A percentile compares a stretch with the other conserved stretches of the same genome.
Evolutionary conservation across 1,140 invertebrate species (phyloP).

Genomic region (Aphelenchoides avenae): DNA sequence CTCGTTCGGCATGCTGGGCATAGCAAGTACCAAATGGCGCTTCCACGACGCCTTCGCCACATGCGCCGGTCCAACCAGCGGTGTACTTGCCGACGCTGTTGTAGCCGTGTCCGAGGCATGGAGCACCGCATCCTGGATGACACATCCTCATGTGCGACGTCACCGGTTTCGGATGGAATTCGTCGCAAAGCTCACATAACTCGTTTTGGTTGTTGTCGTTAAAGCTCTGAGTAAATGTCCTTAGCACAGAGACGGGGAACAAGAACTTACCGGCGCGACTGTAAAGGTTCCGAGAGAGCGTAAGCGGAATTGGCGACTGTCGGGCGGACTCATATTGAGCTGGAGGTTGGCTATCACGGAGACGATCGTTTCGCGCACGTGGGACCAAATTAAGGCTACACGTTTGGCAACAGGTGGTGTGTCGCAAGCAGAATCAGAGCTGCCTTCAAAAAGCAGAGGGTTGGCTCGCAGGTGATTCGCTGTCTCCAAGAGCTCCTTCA

Average conservation of each 20-base stretch:
- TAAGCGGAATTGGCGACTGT: too few relatives aligned
- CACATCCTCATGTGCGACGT: constrained; percentile 83
- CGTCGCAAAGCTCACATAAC: constrained; percentile 80
- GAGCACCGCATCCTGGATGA: constrained; percentile 82
- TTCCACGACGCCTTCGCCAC: constrained; percentile 72
- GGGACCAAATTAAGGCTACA: too few relatives aligned
- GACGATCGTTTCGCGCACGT: too few relatives aligned
- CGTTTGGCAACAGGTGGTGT: too few relatives aligned
- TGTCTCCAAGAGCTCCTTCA: constrained; percentile 5
- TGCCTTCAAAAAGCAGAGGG: not conserved
- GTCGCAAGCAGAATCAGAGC: too few relatives aligned
- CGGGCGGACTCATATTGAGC: too few relatives aligned
- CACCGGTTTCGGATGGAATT: constrained; percentile 72
- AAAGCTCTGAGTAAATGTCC: not conserved
- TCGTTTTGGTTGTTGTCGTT: not conserved
- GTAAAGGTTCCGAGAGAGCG: too few relatives aligned
- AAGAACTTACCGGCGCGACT: too few relatives aligned
- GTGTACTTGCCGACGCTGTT: constrained; percentile 1
- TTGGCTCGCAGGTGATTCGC: constrained; percentile 6
- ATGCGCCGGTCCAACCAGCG: not conserved
- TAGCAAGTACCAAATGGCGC: constrained; percentile 82
- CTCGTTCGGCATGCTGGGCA: constrained; percentile 82
- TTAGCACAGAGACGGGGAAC: not conserved
- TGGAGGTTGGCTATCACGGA: too few relatives aligned
- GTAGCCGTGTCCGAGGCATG: constrained; percentile 80